Base-by-base conservation (phyloP, 2,888 invertebrate genomes). In the Hemicrepidius hirtus region DNA sequence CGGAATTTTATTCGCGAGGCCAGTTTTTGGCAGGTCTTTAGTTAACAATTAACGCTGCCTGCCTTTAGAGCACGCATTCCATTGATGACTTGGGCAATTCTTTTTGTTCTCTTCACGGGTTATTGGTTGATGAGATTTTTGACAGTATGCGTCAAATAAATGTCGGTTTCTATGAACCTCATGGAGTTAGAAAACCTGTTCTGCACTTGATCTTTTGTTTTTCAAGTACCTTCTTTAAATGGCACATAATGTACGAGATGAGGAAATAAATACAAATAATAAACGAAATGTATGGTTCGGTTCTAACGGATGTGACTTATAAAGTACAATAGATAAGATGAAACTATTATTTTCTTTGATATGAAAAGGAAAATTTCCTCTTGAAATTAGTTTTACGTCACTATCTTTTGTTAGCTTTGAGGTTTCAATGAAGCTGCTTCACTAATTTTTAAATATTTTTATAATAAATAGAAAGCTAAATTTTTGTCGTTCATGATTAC, bases 11-110 rank as follows among this genome's bases (percentile, higher is more conserved):
- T 55, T 35, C 32, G 55, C 55, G 55, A 55, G 55, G 40, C 65
- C 65, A 65, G n/a, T 65, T 55, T 65, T 65, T 65, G 65, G 65
- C 53, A 53, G 53, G 53, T 65, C 53, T 65, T 65, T 65, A 65
- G 53, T 50, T 53, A 53, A 53, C 65, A 65, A 65, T 65, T 65
- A 65, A 65, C 65, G 37, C n/a, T 40, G 40, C 10, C 53, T 24
- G 16, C 40, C 24, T 46, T 63, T 41, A 12, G 40, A 6, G 55
- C 32, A 32, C 9, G 28, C 13, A 28, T 32, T 65, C 40, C 40
- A 24, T n/a, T 18, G 53, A 65, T 50, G 53, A 65, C 37, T 55
- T 28, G 53, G 37, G 24, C 53, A 37, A 65, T 65, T 37, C 65
- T 16, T 40, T 65, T 65, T 65, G 53, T 65, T 65, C 40, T 53